These are phyloP conservation scores for Hypercompe scribonia DNA, from an alignment of 2,888 invertebrate species.

Conservation along the genomic window DNA sequence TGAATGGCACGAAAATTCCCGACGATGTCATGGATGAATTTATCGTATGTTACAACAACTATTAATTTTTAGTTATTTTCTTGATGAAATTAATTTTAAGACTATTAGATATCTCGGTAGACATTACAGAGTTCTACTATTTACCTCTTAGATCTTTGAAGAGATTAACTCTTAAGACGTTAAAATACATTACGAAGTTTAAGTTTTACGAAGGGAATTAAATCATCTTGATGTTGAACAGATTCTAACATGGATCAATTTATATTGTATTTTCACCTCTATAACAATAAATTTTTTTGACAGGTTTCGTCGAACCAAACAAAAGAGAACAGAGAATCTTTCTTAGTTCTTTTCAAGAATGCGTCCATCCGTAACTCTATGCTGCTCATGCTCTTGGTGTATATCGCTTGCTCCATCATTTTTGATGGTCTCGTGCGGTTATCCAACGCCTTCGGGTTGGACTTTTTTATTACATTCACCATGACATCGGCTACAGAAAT, in stretches of 20 bases:
- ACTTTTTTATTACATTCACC: conserved; percentile 82
- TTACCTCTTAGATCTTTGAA: no score
- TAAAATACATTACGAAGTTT: no score
- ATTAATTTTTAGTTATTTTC: not conserved
- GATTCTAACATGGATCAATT: no score
- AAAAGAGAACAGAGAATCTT: conserved; percentile 56
- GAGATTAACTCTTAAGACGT: no score
- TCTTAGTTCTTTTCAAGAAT: conserved; percentile 65
- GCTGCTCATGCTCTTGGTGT: conserved; percentile 69
- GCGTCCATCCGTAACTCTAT: conserved; percentile 67
- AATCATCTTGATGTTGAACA: no score
- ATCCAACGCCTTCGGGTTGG: conserved; percentile 77
- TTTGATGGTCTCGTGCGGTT: conserved; percentile 81
- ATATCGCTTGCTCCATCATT: conserved; percentile 76
- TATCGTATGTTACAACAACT: conserved; percentile 67
- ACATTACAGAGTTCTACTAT: no score
- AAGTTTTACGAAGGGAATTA: no score
- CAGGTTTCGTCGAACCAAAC: conserved; percentile 73
- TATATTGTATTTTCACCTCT: no score
- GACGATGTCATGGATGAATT: conserved; percentile 81
- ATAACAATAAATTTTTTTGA: not conserved
- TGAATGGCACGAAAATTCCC: conserved; percentile 79
- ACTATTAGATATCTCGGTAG: no score
- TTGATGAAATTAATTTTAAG: not conserved
- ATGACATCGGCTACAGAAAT: conserved; percentile 81